Percentiles rank a stretch among this genome's conserved stretches.
Evolutionary conservation across 2,113 vertebrate genomes (phyloP).

Genomic region (Oreotrochilus melanogaster): DNA sequence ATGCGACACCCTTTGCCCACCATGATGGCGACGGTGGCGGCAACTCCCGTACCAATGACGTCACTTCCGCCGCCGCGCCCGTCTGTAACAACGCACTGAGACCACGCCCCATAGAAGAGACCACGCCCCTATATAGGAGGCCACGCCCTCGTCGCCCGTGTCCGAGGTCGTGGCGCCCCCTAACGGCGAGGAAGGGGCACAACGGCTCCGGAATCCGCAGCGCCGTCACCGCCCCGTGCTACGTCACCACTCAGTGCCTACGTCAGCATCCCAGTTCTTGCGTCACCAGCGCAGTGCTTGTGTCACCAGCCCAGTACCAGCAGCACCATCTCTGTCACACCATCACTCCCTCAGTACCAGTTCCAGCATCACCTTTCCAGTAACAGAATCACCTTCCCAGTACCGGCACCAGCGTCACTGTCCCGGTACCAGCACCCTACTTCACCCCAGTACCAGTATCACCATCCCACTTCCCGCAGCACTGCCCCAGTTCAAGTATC

Average conservation of each 20-base stretch:
- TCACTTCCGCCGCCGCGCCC: background rate
- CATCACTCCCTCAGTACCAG: too few relatives aligned
- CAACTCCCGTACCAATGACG: too few relatives aligned
- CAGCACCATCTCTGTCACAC: too few relatives aligned
- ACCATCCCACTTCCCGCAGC: fast-evolving
- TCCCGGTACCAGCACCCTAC: too few relatives aligned
- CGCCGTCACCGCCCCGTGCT: too few relatives aligned
- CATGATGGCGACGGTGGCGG: background rate
- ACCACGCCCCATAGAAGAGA: background rate
- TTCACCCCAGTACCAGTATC: background rate
- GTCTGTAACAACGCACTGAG: background rate
- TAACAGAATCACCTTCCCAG: too few relatives aligned
- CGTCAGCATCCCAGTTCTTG: too few relatives aligned
- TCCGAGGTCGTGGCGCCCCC: fast-evolving
- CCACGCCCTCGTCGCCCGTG: background rate
- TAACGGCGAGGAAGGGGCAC: fast-evolving
- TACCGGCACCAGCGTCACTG: fast-evolving
- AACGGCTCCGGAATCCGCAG: background rate
- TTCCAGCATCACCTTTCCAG: too few relatives aligned
- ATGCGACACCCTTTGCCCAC: background rate
- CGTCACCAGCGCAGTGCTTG: too few relatives aligned
- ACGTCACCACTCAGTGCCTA: too few relatives aligned
- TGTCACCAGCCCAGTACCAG: too few relatives aligned
- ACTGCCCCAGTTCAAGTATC: fast-evolving
- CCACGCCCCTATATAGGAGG: fast-evolving